Conservation (phyloP, 2,797 vertebrate genomes). For the Botia kubotai region DNA sequence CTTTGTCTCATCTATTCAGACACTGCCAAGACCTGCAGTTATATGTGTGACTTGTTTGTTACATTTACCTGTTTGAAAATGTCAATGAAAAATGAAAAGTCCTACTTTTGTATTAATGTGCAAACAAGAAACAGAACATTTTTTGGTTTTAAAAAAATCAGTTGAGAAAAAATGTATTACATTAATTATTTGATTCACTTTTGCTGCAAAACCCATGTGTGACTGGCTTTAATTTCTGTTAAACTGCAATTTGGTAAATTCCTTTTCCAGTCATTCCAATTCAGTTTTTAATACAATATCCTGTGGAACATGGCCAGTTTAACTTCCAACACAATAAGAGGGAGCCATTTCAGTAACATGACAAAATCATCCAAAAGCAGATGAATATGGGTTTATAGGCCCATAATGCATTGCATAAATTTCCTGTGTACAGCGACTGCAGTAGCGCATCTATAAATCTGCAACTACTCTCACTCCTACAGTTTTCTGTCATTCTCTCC, state of each 20-base stretch:
- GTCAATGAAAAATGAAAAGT: too few relatives aligned
- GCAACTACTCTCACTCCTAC: conserved; percentile 26
- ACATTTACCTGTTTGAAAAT: conserved; percentile 9
- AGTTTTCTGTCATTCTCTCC: conserved; percentile 37
- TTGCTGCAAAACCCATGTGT: neutral
- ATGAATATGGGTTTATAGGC: neutral
- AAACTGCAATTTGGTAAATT: neutral
- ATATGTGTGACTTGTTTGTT: neutral
- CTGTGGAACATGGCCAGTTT: neutral
- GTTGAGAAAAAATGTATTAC: too few relatives aligned
- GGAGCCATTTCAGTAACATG: neutral
- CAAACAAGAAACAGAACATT: too few relatives aligned
- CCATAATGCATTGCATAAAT: neutral
- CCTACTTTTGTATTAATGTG: too few relatives aligned
- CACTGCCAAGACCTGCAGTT: neutral
- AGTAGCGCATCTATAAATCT: conserved; percentile 40
- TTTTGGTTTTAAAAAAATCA: too few relatives aligned
- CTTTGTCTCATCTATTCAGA: conserved; percentile 17
- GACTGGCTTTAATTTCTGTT: neutral
- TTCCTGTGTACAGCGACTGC: conserved; percentile 1
- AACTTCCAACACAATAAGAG: neutral
- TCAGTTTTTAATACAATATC: neutral
- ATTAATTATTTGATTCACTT: neutral
- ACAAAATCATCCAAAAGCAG: neutral
- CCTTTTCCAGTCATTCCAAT: neutral